These are phyloP conservation scores for Sclerurus mexicanus DNA, from an alignment of 2,113 vertebrate species.

Conservation along the genomic window DNA sequence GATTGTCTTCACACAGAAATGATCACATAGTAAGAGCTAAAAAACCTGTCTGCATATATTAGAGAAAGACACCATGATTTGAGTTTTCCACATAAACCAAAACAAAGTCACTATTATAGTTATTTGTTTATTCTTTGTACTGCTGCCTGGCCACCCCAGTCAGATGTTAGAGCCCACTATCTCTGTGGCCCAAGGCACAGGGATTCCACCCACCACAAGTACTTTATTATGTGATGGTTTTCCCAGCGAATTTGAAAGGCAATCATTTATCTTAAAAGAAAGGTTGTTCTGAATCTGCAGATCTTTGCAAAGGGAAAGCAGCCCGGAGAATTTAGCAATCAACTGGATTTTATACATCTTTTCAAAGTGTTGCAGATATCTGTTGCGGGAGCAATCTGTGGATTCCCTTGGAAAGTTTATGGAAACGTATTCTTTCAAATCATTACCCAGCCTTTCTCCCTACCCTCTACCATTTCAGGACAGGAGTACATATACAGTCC, in stretches of 20 bases:
- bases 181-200: background rate
- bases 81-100: background rate
- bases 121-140: background rate
- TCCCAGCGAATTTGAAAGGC: background rate
- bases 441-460: slow-evolving; percentile 19
- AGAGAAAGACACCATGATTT: background rate
- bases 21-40: background rate
- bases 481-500: slow-evolving; percentile 68
- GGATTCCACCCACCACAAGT: background rate
- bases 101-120: background rate
- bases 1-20: background rate
- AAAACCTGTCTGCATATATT: background rate
- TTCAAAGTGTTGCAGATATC: background rate
- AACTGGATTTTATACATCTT: background rate
- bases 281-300: background rate
- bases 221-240: background rate
- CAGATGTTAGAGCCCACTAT: background rate
- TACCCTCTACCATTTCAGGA: slow-evolving; percentile 69
- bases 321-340: background rate
- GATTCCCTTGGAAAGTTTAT: background rate
- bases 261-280: background rate
- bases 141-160: background rate
- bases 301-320: background rate
- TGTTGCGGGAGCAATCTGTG: background rate
- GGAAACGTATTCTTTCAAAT: slow-evolving; percentile 55